Evolutionary conservation across 2,113 vertebrate species (phyloP).

Genomic region (Pandion haliaetus): DNA sequence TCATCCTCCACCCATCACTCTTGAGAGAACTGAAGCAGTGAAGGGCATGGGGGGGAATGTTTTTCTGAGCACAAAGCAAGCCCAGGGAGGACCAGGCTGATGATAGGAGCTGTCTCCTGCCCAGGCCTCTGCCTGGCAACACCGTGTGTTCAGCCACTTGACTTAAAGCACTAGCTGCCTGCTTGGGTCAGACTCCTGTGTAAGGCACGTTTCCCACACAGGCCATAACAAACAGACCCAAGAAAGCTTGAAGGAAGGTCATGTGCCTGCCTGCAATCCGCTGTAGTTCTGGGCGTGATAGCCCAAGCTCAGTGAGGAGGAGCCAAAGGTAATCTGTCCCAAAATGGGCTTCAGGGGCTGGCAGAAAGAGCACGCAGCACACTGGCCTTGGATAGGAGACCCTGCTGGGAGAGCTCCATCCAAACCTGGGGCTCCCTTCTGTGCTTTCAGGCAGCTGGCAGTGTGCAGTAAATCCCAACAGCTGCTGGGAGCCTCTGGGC

Average conservation of each 20-base stretch:
- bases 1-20: fast-evolving
- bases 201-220: fast-evolving
- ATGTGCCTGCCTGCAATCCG: background rate
- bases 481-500: background rate
- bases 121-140: background rate
- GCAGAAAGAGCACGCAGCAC: background rate
- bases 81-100: background rate
- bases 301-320: background rate
- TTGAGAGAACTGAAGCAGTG: background rate
- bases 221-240: background rate
- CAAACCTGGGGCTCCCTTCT: background rate
- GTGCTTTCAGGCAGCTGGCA: background rate
- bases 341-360: background rate
- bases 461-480: background rate
- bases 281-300: background rate
- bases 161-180: background rate
- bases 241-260: background rate
- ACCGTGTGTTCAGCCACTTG: fast-evolving
- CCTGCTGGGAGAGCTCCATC: background rate
- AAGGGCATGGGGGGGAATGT: background rate
- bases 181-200: background rate
- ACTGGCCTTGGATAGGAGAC: background rate
- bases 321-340: background rate
- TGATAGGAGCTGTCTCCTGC: background rate
- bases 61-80: background rate